Base-by-base conservation (phyloP, 2,888 invertebrate genomes). In the Eledona agricola region DNA sequence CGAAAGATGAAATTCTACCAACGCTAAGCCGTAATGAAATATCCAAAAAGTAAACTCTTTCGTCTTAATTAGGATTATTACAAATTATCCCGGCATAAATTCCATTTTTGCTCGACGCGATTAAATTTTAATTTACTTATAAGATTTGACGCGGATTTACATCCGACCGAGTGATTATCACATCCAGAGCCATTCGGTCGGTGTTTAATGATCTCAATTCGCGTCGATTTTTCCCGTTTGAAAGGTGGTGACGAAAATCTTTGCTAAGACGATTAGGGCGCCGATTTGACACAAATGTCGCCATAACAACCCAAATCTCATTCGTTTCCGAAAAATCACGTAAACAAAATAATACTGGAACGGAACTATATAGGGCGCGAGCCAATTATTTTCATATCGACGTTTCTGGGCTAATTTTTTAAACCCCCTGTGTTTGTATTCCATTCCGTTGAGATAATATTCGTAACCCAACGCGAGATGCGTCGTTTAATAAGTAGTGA, bases 191-290 rank as follows among this genome's bases (percentile, higher is more conserved):
- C 42, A 42, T 23, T 40, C 22, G 42, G 42, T 29, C 10, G 42
- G 16, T 37, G 37, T 29, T 25, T 25, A 19, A 29, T 13, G 29
- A 15, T 29, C n/a, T n/a, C n/a, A 29, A 29, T 29, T 29, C n/a
- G 12, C 12, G 19, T 19, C 1, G 19, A 34, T 20, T 34, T 34
- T 34, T 17, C 20, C 20, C 4, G 20, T 7, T 29, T 29, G n/a
- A n/a, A 20, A 25, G 25, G 34, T 35, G 34, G 34, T 34, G 46
- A 47, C 37, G 47, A 20, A 37, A 37, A 37, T 28, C 22, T 19
- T 47, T 37, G 37, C 28, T 37, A 47, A 47, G 47, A 26, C 47
- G 47, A 47, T 47, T 47, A 47, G 16, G n/a, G 37, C 46, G 47
- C 29, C 47, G 29, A 35, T 29, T 47, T 37, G 37, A 29, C 47